A percentile compares a stretch with the other conserved stretches of the same genome.
Evolutionary conservation across 2,888 invertebrate species (phyloP).

Genomic region (Nomada lathburiana): DNA sequence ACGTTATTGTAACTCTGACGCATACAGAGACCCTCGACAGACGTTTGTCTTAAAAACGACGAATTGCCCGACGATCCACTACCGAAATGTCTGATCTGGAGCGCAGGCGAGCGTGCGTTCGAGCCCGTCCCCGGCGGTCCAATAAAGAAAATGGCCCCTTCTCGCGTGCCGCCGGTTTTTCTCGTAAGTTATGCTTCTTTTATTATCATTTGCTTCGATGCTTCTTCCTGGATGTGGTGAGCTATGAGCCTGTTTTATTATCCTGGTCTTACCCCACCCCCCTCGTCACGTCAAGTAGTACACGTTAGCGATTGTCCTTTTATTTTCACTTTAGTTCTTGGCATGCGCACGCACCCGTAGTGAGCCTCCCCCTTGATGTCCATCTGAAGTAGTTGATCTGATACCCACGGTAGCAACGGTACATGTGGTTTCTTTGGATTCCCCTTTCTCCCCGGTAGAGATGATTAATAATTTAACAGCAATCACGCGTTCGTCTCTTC

Average conservation of each 20-base stretch:
- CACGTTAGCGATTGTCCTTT: constrained; percentile 39
- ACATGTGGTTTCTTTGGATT: neutral
- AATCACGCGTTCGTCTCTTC: neutral
- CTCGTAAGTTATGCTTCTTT: constrained; percentile 85
- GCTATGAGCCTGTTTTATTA: constrained; percentile 69
- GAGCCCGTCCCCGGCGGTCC: constrained; percentile 77
- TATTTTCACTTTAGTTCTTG: constrained; percentile 56
- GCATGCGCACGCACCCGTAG: constrained; percentile 76
- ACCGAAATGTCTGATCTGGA: constrained; percentile 81
- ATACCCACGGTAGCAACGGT: neutral
- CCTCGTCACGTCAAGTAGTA: constrained; percentile 48
- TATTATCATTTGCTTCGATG: constrained; percentile 85
- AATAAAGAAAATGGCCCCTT: constrained; percentile 77
- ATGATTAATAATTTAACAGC: neutral
- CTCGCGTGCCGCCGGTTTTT: constrained; percentile 83
- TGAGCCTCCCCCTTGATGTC: constrained; percentile 49
- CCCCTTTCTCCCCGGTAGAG: neutral
- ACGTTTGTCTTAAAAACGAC: constrained; percentile 63
- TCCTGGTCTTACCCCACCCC: constrained; percentile 1
- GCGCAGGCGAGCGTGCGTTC: constrained; percentile 81
- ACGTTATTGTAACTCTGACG: constrained; percentile 55
- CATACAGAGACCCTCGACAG: constrained; percentile 67
- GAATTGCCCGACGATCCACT: constrained; percentile 74
- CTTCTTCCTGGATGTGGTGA: constrained; percentile 82
- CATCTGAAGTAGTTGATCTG: constrained; percentile 8